Percentiles rank a stretch among this genome's conserved stretches.
Conservation (phyloP, 2,113 vertebrate genomes). For the Motacilla alba region DNA sequence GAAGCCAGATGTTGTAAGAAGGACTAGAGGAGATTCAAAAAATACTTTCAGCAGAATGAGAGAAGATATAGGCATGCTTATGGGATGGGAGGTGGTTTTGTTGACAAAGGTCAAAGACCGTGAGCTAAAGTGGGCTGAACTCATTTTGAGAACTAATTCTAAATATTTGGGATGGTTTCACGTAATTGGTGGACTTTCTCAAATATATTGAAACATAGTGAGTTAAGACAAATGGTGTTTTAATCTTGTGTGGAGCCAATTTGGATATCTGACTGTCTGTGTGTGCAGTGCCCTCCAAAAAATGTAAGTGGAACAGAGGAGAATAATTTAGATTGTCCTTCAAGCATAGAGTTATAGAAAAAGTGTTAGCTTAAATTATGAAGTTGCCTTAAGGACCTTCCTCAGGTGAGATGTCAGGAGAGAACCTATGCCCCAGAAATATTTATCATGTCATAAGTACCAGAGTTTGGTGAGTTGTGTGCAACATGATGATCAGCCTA, state of each 20-base stretch:
- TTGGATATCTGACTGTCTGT: not conserved
- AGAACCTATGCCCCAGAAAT: not conserved
- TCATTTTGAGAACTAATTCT: not conserved
- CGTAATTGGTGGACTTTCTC: not conserved
- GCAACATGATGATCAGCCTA: not conserved
- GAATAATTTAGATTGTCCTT: not conserved
- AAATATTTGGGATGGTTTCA: not conserved
- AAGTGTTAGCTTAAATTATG: not conserved
- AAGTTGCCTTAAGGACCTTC: not conserved
- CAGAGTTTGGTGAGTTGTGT: not conserved
- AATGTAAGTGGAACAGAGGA: not conserved
- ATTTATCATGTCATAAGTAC: not conserved
- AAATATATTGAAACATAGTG: not conserved
- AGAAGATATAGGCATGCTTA: not conserved
- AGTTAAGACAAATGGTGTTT: not conserved
- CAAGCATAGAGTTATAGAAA: not conserved
- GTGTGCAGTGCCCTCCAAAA: not conserved
- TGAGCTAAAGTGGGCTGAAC: not conserved
- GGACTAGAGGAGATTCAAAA: not conserved
- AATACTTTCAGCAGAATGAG: not conserved
- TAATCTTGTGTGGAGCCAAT: not conserved
- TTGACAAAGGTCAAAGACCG: not conserved
- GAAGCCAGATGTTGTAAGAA: conserved; percentile 26
- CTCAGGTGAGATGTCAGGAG: not conserved
- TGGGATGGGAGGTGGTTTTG: not conserved